phyloP scores from a whole-genome alignment of 2,888 invertebrate genomes.

The Pollenia angustigena region DNA sequence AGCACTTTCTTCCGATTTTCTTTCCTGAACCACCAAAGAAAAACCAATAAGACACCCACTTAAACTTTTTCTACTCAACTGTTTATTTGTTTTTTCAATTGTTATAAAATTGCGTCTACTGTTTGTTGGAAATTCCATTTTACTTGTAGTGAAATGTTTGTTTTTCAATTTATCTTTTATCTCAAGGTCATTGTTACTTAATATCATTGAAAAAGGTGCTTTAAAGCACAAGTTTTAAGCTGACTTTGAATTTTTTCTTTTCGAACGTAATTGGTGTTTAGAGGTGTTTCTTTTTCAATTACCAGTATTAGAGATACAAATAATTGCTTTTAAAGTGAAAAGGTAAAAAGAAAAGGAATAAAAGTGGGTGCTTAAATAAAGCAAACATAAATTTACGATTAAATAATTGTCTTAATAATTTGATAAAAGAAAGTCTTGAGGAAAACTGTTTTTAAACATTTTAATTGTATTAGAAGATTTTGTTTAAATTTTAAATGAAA shows the following conservation, averaged over 20 bases:
- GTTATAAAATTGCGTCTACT: slow-evolving; percentile 43
- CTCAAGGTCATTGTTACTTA: slow-evolving; percentile 62
- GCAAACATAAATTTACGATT: background rate
- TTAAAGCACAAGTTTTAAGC: slow-evolving; percentile 3
- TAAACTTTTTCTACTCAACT: background rate
- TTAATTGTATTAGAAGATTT: too few relatives aligned
- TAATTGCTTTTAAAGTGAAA: slow-evolving; percentile 37
- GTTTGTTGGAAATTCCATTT: slow-evolving; percentile 24
- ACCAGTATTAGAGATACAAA: slow-evolving; percentile 38
- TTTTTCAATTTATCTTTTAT: slow-evolving; percentile 9
- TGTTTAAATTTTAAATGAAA: too few relatives aligned
- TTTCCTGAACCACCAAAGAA: background rate
- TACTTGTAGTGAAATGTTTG: slow-evolving; percentile 1
- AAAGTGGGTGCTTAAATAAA: background rate
- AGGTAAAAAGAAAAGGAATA: background rate
- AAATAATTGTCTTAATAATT: background rate
- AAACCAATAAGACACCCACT: slow-evolving; percentile 28
- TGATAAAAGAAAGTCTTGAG: too few relatives aligned
- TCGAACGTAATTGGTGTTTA: slow-evolving; percentile 42
- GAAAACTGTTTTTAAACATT: too few relatives aligned
- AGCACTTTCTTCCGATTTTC: slow-evolving; percentile 27
- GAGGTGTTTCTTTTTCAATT: slow-evolving; percentile 29
- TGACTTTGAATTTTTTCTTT: slow-evolving; percentile 44
- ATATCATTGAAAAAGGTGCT: slow-evolving; percentile 26
- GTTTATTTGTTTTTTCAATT: background rate